These are phyloP conservation scores for Lucilia sericata DNA, from an alignment of 1,140 invertebrate species.

Conservation along the genomic window DNA sequence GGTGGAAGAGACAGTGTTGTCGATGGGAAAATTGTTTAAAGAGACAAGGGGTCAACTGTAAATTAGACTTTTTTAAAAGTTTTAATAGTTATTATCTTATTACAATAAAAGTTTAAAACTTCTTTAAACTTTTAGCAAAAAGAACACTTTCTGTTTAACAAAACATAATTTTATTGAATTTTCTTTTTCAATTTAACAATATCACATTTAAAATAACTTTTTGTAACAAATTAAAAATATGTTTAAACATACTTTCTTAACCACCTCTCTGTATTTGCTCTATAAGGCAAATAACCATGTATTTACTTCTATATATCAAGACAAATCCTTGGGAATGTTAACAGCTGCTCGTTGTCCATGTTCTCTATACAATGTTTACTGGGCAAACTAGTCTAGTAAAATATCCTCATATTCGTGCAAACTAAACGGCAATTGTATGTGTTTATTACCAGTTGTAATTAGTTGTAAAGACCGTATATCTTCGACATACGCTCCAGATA, in stretches of 20 bases:
- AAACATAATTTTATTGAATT: not conserved
- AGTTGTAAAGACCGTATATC: constrained; percentile 55
- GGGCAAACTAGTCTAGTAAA: not conserved
- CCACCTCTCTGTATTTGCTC: too few species aligned
- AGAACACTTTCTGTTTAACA: too few species aligned
- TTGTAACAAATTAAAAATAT: too few species aligned
- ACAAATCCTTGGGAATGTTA: not conserved
- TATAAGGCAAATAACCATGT: too few species aligned
- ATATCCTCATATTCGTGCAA: not conserved
- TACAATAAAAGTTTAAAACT: not conserved
- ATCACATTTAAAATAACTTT: too few species aligned
- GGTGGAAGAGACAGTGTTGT: not conserved
- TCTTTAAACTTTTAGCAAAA: too few species aligned
- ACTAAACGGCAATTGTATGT: not conserved
- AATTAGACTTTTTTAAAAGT: too few species aligned
- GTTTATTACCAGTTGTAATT: constrained; percentile 50
- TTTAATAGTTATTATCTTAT: not conserved
- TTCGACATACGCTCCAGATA: not conserved
- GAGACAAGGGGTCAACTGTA: too few species aligned
- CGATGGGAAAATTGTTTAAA: not conserved
- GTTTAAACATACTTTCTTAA: too few species aligned
- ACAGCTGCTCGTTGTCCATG: not conserved
- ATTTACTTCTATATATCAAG: too few species aligned
- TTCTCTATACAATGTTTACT: too few species aligned
- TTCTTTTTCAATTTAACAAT: not conserved